Base-by-base conservation (phyloP, 2,797 vertebrate genomes). In the Odontamblyopus lacepedii region DNA sequence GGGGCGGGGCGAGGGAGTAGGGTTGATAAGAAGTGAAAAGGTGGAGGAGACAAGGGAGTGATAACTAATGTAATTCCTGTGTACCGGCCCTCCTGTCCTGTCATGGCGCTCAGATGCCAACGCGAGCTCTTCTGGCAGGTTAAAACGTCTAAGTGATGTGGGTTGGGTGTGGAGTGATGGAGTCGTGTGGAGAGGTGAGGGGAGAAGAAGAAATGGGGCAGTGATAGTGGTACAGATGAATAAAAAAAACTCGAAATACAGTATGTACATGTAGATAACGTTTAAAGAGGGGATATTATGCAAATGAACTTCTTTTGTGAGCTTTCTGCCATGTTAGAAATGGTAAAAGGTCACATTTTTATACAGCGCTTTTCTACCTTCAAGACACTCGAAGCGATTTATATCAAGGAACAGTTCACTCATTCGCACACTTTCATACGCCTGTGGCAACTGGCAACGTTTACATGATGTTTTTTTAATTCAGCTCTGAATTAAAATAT, bases 61-160 rank as follows among this genome's bases (percentile, higher is more conserved):
- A 96, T 95, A 94, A 92, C 96, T 97, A 98, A 97, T 97, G 97
- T 94, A 94, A 92, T 95, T 97, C 93, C 93, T 96, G 95, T 96
- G 95, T 97, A 94, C 95, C 94, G 93, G 82, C 92, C 92, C 91
- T 57, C 89, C 91, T 91, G 86, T 57, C 87, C 95, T 96, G 96
- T 96, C 95, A 93, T 89, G 65, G 77, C 77, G 76, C 72, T 74
- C 77, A 1, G 18, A 76, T 73, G 63, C 80, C 72, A 65, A 78
- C 79, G 69, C 67, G 19, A 18, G 73, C 57, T 44, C 64, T 26
- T n/a, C 83, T 65, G 23, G 23, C 23, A 23, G 23, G 23, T 77
- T 74, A 81, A 19, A 30, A 51, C 26, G 30, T 44, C 15, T 8
- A 50, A 80, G 76, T 72, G 81, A 81, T 73, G 78, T 72, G 59